phyloP scores from a whole-genome alignment of 2,888 invertebrate genomes.

The Anodontia alba region DNA sequence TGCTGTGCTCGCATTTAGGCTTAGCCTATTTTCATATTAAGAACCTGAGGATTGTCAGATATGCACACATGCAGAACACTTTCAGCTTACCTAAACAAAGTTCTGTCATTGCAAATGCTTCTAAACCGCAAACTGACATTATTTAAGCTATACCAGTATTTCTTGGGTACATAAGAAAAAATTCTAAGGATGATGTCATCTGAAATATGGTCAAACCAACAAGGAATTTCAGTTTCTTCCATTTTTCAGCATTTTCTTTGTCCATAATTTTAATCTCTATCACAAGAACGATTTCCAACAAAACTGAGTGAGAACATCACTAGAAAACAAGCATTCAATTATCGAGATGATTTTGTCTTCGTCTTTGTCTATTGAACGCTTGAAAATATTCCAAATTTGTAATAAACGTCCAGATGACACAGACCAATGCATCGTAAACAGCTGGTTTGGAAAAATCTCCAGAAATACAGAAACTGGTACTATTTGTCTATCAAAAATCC shows the following conservation, averaged over 20 bases:
- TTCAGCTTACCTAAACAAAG: slow-evolving; percentile 19
- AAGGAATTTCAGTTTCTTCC: slow-evolving; percentile 25
- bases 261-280: slow-evolving; percentile 4
- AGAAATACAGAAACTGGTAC: too few species aligned
- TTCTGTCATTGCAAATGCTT: slow-evolving; percentile 69
- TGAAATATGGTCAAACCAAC: slow-evolving; percentile 61
- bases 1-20: too few species aligned
- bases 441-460: too few species aligned
- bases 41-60: too few species aligned
- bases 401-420: neutral
- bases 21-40: too few species aligned
- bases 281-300: slow-evolving; percentile 17
- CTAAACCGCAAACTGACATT: slow-evolving; percentile 68
- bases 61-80: too few species aligned
- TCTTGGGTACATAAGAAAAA: slow-evolving; percentile 64
- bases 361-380: neutral
- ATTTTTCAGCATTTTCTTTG: slow-evolving; percentile 39
- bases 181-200: slow-evolving; percentile 77
- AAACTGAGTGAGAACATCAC: neutral
- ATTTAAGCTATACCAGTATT: slow-evolving; percentile 57
- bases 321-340: slow-evolving; percentile 10
- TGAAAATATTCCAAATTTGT: neutral
- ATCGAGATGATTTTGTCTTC: neutral
- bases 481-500: too few species aligned
- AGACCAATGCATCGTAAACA: neutral